Evolutionary conservation across 2,113 vertebrate genomes (phyloP).

Genomic region (Cyrtonyx montezumae): DNA sequence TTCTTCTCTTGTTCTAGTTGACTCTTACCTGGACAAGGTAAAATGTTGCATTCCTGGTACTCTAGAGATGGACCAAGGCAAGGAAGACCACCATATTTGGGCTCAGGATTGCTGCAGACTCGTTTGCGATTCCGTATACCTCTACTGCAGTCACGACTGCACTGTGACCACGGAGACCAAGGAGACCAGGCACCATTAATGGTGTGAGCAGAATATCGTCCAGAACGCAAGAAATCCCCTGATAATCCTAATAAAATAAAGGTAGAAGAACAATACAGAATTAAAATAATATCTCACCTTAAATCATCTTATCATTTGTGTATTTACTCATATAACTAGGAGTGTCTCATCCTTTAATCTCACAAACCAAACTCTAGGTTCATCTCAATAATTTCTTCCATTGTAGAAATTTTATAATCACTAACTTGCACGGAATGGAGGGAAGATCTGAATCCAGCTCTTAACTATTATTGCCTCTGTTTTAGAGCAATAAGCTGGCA

Average conservation of each 20-base stretch:
- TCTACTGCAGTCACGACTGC: constrained; percentile 93
- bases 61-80: constrained; percentile 90
- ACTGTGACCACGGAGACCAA: constrained; percentile 95
- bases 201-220: constrained; percentile 86
- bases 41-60: constrained; percentile 96
- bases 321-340: background rate
- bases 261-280: background rate
- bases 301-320: background rate
- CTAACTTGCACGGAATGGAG: background rate
- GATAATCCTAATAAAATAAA: constrained; percentile 65
- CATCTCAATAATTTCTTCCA: background rate
- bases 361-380: background rate
- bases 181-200: constrained; percentile 93
- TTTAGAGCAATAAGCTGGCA: background rate
- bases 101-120: constrained; percentile 92
- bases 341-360: background rate
- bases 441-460: background rate
- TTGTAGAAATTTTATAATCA: background rate
- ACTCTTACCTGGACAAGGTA: constrained; percentile 92
- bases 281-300: background rate
- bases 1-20: background rate
- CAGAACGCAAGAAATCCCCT: constrained; percentile 90
- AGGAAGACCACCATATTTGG: constrained; percentile 89
- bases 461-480: background rate
- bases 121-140: constrained; percentile 93